Evolutionary conservation across 2,113 vertebrate species (phyloP).

Genomic region (Calyptomena viridis): DNA sequence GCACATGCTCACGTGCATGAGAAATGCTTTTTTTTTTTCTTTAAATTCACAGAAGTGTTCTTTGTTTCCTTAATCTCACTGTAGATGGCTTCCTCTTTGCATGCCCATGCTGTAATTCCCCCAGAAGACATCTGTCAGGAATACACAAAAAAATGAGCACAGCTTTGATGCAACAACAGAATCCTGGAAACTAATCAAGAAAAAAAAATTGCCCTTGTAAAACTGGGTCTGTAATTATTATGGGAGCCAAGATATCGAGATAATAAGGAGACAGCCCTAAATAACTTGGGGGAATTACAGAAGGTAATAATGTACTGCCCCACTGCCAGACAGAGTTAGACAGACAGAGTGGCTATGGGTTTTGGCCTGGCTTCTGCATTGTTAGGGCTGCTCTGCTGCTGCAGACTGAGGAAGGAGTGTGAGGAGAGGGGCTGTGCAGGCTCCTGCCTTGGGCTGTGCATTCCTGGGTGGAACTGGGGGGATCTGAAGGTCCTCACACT

Average conservation of each 20-base stretch:
- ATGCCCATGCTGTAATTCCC: conserved; percentile 50
- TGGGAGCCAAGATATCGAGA: conserved; percentile 67
- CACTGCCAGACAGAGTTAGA: conserved; percentile 58
- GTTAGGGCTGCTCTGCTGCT: not conserved
- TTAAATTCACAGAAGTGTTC: not conserved
- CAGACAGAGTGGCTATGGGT: conserved; percentile 62
- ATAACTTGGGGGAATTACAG: conserved; percentile 70
- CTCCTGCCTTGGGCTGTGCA: not conserved
- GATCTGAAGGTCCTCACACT: not conserved
- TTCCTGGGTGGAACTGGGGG: not conserved
- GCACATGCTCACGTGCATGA: not conserved
- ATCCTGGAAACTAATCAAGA: conserved; percentile 68
- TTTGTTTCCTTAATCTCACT: conserved; percentile 54
- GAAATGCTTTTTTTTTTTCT: not conserved
- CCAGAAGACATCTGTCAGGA: conserved; percentile 62
- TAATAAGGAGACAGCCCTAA: conserved; percentile 71
- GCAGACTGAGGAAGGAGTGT: not conserved
- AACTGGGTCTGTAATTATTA: conserved; percentile 70
- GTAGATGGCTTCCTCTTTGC: conserved; percentile 49
- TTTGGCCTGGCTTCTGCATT: conserved; percentile 61
- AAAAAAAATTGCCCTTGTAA: conserved; percentile 64
- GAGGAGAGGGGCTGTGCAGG: not conserved
- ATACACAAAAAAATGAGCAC: conserved; percentile 51
- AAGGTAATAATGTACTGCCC: conserved; percentile 62
- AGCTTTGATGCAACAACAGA: conserved; percentile 67